Evolutionary conservation across 2,113 vertebrate species (phyloP).

Genomic region (Macrotis lagotis): DNA sequence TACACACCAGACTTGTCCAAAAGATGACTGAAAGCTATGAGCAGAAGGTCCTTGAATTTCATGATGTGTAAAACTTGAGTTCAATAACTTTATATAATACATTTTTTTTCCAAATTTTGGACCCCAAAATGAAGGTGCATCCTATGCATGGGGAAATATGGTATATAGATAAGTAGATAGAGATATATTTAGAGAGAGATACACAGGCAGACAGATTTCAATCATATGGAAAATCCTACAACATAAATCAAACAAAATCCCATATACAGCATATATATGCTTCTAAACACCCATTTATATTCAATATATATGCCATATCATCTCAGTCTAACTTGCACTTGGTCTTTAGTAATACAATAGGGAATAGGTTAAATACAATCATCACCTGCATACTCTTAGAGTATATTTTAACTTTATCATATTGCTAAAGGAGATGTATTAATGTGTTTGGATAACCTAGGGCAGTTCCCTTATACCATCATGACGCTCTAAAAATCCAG

Average conservation of each 20-base stretch:
- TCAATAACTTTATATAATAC: too few relatives aligned
- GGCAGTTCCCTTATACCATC: neutral
- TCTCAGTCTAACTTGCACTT: neutral
- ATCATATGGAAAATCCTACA: neutral
- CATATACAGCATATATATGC: neutral
- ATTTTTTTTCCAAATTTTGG: too few relatives aligned
- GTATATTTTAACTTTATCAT: neutral
- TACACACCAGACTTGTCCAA: too few relatives aligned
- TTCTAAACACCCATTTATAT: neutral
- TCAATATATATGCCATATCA: neutral
- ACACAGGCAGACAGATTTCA: too few relatives aligned
- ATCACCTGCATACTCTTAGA: neutral
- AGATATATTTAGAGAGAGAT: too few relatives aligned
- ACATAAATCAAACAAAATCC: neutral
- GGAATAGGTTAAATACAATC: neutral
- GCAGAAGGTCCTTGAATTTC: too few relatives aligned
- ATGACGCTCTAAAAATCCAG: neutral
- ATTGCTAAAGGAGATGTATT: neutral
- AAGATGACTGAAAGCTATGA: too few relatives aligned
- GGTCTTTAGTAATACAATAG: conserved; percentile 4
- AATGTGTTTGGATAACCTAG: too few relatives aligned
- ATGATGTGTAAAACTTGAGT: too few relatives aligned
- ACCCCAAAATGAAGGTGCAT: too few relatives aligned
- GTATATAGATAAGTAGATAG: too few relatives aligned
- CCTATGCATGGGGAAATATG: too few relatives aligned